These are phyloP conservation scores for Tiliacea citrago DNA, from an alignment of 2,888 invertebrate species.

Conservation along the genomic window DNA sequence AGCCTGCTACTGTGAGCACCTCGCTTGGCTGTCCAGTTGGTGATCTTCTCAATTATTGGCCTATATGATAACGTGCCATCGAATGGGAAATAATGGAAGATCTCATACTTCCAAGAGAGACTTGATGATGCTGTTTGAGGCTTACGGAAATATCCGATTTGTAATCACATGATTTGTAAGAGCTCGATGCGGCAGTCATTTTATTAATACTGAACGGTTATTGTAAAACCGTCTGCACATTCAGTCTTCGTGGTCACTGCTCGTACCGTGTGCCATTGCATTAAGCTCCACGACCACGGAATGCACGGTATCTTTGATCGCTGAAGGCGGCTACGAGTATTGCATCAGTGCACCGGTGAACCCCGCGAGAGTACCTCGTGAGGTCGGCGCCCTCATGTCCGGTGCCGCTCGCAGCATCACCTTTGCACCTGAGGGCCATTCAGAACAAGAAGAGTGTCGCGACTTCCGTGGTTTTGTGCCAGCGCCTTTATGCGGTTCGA, in stretches of 20 bases:
- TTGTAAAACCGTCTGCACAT: not conserved
- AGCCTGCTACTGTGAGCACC: not conserved
- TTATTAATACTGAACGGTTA: not conserved
- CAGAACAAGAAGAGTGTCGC: slow-evolving; percentile 15
- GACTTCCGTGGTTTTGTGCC: slow-evolving; percentile 42
- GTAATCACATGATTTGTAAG: not conserved
- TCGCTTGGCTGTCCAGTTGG: not conserved
- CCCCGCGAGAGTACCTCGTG: slow-evolving; percentile 1
- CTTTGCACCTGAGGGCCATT: slow-evolving; percentile 34
- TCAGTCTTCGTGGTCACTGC: slow-evolving; percentile 10
- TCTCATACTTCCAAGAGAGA: not conserved
- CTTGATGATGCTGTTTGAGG: not conserved
- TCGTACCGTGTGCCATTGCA: not conserved
- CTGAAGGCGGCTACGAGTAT: slow-evolving; percentile 2
- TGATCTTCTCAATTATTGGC: not conserved
- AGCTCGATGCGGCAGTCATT: not conserved
- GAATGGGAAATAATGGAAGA: too few species aligned
- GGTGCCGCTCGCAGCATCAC: slow-evolving; percentile 29
- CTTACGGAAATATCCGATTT: not conserved
- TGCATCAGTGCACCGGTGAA: slow-evolving; percentile 26
- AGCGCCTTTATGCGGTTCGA: slow-evolving; percentile 16
- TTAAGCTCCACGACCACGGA: slow-evolving; percentile 22
- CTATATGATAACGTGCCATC: not conserved
- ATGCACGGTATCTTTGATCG: slow-evolving; percentile 14
- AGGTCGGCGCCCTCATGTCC: slow-evolving; percentile 49